Evolutionary conservation across 2,797 vertebrate genomes (phyloP), one percentile per base, ranked within the genome.

Genomic region (Choloepus didactylus): DNA sequence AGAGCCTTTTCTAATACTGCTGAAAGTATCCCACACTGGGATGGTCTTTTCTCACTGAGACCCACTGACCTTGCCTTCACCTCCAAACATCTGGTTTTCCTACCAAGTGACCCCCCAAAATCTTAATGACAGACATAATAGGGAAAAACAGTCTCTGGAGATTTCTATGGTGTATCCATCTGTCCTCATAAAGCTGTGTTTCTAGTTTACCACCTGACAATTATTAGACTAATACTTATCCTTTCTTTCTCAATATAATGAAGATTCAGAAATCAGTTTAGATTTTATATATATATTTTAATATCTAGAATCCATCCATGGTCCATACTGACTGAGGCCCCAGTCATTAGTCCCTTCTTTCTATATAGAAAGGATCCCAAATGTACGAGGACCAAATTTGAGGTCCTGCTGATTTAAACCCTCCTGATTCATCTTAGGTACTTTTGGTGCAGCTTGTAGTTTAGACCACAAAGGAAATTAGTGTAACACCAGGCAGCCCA

Each of bases 161-260:
- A 14, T 59, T 72, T 91, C 66, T 56, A n/a, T 79, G 18, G 76
- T 46, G 81, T 86, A 90, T 35, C 23, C 18, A 89, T 21, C 54
- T 67, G 9, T 9, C 46, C 59, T 93, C 72, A 88, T 25, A 56
- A 84, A 51, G 69, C 12, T 56, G 23, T n/a, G 69, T 73, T 56
- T 46, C 25, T 79, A 67, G 29, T 62, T 83, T 89, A 92, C 56
- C 64, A 46, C 35, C 9, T 92, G 54, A 83, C n/a, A 97, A 49
- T 77, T 91, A 66, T 59, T 75, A 92, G 23, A 31, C 9, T 12
- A 94, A 21, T 11, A 56, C 15, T 91, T 75, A 82, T 6, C 38
- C 29, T 93, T 89, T 62, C 77, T 89, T 89, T n/a, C 31, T 66
- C 77, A 95, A 89, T n/a, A 54, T 6, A 97, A 73, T 25, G 46